phyloP scores from a whole-genome alignment of 1,140 invertebrate species.

The Cydia pomonella region DNA sequence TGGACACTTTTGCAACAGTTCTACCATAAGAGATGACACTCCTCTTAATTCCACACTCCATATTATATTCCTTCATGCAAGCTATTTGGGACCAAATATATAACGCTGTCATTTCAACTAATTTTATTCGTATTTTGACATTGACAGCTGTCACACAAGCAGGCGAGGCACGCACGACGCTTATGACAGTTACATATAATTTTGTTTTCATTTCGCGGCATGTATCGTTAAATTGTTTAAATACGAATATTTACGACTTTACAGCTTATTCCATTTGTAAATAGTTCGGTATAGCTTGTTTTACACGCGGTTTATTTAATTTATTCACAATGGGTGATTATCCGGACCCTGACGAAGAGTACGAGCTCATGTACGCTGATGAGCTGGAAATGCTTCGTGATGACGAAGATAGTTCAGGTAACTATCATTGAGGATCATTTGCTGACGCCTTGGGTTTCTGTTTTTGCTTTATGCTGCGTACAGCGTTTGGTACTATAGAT shows the following conservation, averaged over 20 bases:
- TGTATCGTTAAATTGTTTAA: background rate
- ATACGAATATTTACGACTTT: background rate
- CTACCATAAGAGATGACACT: no score
- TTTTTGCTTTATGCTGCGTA: no score
- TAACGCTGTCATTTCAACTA: background rate
- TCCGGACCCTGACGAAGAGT: slow-evolving; percentile 89
- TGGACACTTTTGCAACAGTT: no score
- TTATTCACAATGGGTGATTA: slow-evolving; percentile 82
- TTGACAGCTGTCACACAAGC: background rate
- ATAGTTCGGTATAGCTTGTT: background rate
- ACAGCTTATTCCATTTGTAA: no score
- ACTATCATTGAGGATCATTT: background rate
- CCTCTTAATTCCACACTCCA: no score
- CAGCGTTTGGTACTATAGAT: no score
- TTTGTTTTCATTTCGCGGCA: slow-evolving; percentile 32
- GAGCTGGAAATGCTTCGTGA: slow-evolving; percentile 86
- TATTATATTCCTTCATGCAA: no score
- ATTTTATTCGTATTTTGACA: background rate
- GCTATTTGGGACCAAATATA: background rate
- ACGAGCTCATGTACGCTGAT: slow-evolving; percentile 86
- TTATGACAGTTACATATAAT: background rate
- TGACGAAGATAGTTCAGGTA: slow-evolving; percentile 77
- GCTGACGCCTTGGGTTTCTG: background rate
- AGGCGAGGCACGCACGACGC: background rate
- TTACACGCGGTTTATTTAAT: background rate